phyloP scores from a whole-genome alignment of 64 coral and sea anemone species.

The Pocillopora damicornis region DNA sequence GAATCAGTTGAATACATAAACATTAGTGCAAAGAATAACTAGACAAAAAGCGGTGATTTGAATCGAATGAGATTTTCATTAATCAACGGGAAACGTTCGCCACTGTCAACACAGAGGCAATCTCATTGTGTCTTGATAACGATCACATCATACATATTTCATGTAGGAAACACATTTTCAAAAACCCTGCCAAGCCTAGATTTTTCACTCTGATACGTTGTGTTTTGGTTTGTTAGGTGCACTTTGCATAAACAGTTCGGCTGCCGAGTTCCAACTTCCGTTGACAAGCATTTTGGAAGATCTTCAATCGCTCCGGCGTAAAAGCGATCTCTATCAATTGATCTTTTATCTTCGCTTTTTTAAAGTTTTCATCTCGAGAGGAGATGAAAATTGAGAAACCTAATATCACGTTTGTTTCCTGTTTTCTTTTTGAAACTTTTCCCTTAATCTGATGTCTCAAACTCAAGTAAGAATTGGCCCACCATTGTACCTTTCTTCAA shows the following conservation, averaged over 20 bases:
- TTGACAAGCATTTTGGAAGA: not conserved
- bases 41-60: constrained; percentile 27
- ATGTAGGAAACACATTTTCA: constrained; percentile 39
- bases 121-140: constrained; percentile 34
- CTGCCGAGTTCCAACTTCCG: constrained; percentile 9
- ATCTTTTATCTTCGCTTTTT: constrained; percentile 26
- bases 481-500: not conserved
- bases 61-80: constrained; percentile 31
- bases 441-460: not conserved
- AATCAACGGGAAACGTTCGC: constrained; percentile 7
- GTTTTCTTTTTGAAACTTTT: constrained; percentile 25
- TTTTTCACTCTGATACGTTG: constrained; percentile 31
- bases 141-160: constrained; percentile 42
- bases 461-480: not conserved
- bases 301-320: not conserved
- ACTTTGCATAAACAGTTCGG: constrained; percentile 33
- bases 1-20: constrained; percentile 46
- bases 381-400: constrained; percentile 34
- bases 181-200: constrained; percentile 19
- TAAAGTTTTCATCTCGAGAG: constrained; percentile 41
- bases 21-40: constrained; percentile 38
- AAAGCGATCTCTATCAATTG: constrained; percentile 12
- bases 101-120: constrained; percentile 28
- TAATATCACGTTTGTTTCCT: constrained; percentile 33
- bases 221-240: constrained; percentile 35